Conservation (phyloP, 1,140 invertebrate genomes). For the Chionoecetes opilio region DNA sequence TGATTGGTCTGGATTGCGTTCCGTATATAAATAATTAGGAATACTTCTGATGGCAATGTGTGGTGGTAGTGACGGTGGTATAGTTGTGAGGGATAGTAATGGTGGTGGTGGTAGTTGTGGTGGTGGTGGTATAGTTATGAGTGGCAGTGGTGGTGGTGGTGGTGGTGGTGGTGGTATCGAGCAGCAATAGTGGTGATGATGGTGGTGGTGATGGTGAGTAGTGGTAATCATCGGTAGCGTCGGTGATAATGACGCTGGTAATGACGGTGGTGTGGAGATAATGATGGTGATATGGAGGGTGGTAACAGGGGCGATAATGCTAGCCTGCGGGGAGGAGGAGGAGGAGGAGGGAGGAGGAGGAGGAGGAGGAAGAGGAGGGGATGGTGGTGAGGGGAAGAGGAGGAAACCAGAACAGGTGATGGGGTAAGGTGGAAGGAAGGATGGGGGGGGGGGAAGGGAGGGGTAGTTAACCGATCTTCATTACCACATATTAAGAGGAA, state of each 20-base stretch:
- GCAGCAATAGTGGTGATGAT: not conserved
- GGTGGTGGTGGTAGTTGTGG: not conserved
- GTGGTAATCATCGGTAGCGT: not conserved
- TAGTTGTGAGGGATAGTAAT: not conserved
- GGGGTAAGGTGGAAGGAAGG: too few relatives aligned
- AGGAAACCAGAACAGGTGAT: too few relatives aligned
- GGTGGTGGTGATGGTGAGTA: not conserved
- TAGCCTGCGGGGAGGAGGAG: not conserved
- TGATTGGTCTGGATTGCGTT: too few relatives aligned
- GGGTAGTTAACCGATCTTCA: too few relatives aligned
- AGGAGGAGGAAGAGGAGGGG: too few relatives aligned
- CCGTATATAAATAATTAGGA: too few relatives aligned
- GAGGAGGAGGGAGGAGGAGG: too few relatives aligned
- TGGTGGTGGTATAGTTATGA: not conserved
- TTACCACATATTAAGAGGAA: too few relatives aligned
- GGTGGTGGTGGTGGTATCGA: not conserved
- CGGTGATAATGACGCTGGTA: not conserved
- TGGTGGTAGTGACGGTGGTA: not conserved
- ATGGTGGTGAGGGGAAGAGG: too few relatives aligned
- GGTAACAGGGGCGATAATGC: not conserved
- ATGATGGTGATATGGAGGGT: not conserved
- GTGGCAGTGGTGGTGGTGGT: not conserved
- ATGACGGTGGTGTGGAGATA: constrained; percentile 18
- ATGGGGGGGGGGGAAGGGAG: not conserved
- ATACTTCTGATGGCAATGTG: not conserved